These are phyloP conservation scores for Caenorhabditis sp. DNA, from an alignment of 2,888 invertebrate species.

Conservation along the genomic window DNA sequence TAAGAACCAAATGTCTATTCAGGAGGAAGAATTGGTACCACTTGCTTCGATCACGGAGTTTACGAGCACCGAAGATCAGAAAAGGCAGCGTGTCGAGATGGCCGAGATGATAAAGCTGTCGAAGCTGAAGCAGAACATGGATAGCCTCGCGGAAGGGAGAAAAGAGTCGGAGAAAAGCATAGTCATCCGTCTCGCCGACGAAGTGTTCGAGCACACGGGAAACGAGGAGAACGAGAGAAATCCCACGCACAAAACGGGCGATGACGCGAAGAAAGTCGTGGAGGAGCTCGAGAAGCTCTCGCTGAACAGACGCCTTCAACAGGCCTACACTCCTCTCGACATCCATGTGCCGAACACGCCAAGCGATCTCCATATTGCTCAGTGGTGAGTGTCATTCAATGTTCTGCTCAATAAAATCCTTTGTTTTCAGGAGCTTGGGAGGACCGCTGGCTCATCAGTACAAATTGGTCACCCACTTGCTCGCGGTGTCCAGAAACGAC, in stretches of 20 bases:
- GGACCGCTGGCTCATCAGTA: conserved; percentile 18
- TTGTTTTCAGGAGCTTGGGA: neutral
- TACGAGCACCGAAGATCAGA: neutral
- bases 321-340: neutral
- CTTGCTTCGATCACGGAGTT: neutral
- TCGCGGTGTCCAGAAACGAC: conserved; percentile 3
- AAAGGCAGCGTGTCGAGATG: neutral
- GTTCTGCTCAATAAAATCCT: no score
- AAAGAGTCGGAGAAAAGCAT: neutral
- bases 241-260: no score
- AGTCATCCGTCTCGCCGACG: no score
- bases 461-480: neutral
- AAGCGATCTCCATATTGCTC: no score
- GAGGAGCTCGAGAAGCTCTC: neutral
- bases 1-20: neutral
- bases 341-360: neutral
- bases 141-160: neutral
- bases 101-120: neutral
- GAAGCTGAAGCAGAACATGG: neutral
- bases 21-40: conserved; percentile 18
- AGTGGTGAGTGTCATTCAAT: conserved; percentile 28
- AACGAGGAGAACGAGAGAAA: no score
- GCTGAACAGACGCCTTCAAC: neutral
- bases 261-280: no score
- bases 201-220: no score